Evolutionary conservation across 2,113 vertebrate species (phyloP).

Genomic region (Lycaon pictus): DNA sequence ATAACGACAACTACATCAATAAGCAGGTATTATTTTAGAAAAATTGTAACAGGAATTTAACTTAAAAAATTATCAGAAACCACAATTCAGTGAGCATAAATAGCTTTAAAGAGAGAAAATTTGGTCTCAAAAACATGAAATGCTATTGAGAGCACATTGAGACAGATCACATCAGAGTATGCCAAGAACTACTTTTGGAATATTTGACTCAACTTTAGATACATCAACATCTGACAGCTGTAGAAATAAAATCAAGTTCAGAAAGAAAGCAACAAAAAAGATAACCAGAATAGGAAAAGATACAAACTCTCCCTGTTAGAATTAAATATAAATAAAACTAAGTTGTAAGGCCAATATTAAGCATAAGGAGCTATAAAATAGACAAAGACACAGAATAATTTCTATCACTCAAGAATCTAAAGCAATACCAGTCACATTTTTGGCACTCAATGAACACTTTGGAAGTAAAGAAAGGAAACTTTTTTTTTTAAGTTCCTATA

Average conservation of each 20-base stretch:
- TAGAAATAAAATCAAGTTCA: slow-evolving; percentile 7
- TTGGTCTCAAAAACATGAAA: slow-evolving; percentile 40
- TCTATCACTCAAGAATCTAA: slow-evolving; percentile 33
- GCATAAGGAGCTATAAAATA: slow-evolving; percentile 36
- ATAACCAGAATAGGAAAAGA: slow-evolving; percentile 33
- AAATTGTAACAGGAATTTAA: slow-evolving; percentile 31
- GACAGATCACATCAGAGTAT: slow-evolving; percentile 13
- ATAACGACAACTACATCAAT: not conserved
- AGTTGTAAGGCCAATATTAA: slow-evolving; percentile 45
- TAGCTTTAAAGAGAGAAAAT: slow-evolving; percentile 49
- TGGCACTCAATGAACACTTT: not conserved
- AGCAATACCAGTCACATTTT: not conserved
- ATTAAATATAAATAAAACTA: slow-evolving; percentile 56
- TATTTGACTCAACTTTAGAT: slow-evolving; percentile 44
- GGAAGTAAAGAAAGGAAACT: slow-evolving; percentile 1
- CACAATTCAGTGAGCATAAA: slow-evolving; percentile 53
- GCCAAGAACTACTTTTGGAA: slow-evolving; percentile 35
- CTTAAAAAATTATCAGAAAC: slow-evolving; percentile 22
- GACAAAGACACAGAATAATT: slow-evolving; percentile 3
- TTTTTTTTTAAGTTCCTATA: slow-evolving; percentile 42
- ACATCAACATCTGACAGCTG: slow-evolving; percentile 45
- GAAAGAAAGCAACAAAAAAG: slow-evolving; percentile 49
- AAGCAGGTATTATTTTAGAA: not conserved
- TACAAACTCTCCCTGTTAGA: not conserved
- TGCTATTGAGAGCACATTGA: not conserved